Evolutionary conservation across 37 sponge, comb jelly and placozoan genomes (phyloP).

Genomic region (Oscarella lobularis): DNA sequence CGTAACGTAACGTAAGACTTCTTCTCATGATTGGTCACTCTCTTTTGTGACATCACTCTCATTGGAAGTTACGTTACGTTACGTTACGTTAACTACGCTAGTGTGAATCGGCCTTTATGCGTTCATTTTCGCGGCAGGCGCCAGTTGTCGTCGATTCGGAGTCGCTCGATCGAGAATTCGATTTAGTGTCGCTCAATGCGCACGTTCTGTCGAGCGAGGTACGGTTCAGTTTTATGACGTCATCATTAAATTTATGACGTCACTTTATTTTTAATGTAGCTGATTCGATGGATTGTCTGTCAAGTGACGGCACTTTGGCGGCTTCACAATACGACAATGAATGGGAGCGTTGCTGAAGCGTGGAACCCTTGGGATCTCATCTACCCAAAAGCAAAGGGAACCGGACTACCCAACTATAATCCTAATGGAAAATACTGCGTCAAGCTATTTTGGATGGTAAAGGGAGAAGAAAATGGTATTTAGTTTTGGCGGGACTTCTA

Average conservation of each 20-base stretch:
- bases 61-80: too few relatives aligned
- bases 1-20: too few relatives aligned
- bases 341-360: neutral
- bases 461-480: neutral
- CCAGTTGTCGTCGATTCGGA: neutral
- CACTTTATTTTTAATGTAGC: neutral
- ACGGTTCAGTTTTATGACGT: neutral
- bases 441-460: slow-evolving; percentile 87
- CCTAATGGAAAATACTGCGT: slow-evolving; percentile 80
- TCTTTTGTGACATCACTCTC: too few relatives aligned
- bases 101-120: too few relatives aligned
- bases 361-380: slow-evolving; percentile 97
- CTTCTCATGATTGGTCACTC: too few relatives aligned
- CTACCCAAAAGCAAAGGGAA: slow-evolving; percentile 72
- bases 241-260: neutral
- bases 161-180: neutral
- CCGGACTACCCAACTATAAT: slow-evolving; percentile 34
- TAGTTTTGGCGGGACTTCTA: neutral
- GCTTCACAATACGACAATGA: neutral
- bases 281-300: neutral
- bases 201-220: neutral
- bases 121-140: too few relatives aligned
- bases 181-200: neutral
- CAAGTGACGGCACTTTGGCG: neutral
- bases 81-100: too few relatives aligned